phyloP scores from a whole-genome alignment of 1,140 invertebrate species.

The Drosophila parabipectinata region DNA sequence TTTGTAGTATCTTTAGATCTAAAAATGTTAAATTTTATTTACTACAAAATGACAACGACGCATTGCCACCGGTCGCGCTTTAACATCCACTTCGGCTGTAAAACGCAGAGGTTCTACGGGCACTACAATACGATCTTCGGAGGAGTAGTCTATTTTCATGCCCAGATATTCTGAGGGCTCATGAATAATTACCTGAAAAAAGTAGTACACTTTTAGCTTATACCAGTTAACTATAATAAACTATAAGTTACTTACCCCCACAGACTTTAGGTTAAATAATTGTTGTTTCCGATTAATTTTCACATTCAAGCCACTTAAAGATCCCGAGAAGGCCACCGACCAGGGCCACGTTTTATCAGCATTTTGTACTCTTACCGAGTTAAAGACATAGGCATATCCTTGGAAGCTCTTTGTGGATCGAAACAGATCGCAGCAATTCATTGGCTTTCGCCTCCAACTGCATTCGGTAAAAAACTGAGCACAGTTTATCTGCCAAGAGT shows the following conservation, averaged over 20 bases:
- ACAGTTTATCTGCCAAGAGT: slow-evolving; percentile 37
- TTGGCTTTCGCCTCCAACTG: slow-evolving; percentile 41
- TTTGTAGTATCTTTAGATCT: neutral
- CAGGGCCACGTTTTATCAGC: slow-evolving; percentile 61
- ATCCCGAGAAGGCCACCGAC: slow-evolving; percentile 52
- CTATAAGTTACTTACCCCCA: slow-evolving; percentile 44
- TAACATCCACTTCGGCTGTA: slow-evolving; percentile 50
- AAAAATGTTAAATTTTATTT: neutral
- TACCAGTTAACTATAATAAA: too few relatives aligned
- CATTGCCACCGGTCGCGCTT: slow-evolving; percentile 60
- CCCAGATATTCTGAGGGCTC: slow-evolving; percentile 55
- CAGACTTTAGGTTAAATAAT: slow-evolving; percentile 15
- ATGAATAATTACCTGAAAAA: slow-evolving; percentile 52
- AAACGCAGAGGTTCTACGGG: slow-evolving; percentile 55
- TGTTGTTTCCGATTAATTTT: slow-evolving; percentile 35
- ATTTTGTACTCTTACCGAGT: slow-evolving; percentile 5
- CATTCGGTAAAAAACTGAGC: slow-evolving; percentile 56
- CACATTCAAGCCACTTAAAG: slow-evolving; percentile 44
- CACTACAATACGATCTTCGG: slow-evolving; percentile 61
- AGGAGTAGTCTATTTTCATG: slow-evolving; percentile 49
- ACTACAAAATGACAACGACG: slow-evolving; percentile 57
- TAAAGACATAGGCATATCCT: slow-evolving; percentile 60
- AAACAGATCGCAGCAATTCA: slow-evolving; percentile 68
- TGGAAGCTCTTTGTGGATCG: neutral
- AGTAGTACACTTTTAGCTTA: too few relatives aligned